Evolutionary conservation across 2,113 vertebrate species (phyloP).

Genomic region (Pongo pygmaeus): DNA sequence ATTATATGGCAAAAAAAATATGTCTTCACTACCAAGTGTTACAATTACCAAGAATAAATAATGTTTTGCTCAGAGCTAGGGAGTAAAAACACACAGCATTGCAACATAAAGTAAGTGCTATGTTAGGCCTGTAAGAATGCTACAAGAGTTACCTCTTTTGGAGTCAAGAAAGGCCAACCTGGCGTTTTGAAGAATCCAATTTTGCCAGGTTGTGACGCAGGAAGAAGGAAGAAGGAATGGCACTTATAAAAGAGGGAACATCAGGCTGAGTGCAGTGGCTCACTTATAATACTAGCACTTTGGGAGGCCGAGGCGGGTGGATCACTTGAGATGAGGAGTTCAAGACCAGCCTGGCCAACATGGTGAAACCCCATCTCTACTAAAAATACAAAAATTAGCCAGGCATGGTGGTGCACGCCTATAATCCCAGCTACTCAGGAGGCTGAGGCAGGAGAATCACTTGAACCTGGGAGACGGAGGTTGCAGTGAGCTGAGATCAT

Average conservation of each 20-base stretch:
- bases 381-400: too few relatives aligned
- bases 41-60: slow-evolving; percentile 3
- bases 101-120: background rate
- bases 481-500: too few relatives aligned
- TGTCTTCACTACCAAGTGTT: background rate
- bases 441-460: too few relatives aligned
- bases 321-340: too few relatives aligned
- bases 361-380: too few relatives aligned
- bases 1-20: background rate
- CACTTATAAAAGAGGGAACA: background rate
- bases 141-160: background rate
- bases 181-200: background rate
- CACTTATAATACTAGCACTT: too few relatives aligned
- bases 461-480: too few relatives aligned
- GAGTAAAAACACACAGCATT: background rate
- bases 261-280: too few relatives aligned
- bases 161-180: background rate
- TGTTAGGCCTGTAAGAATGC: background rate
- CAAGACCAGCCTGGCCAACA: too few relatives aligned
- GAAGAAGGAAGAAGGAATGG: background rate
- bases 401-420: too few relatives aligned
- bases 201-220: background rate
- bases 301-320: too few relatives aligned
- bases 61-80: background rate
- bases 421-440: too few relatives aligned